phyloP scores from a whole-genome alignment of 2,797 vertebrate genomes.

The Gallirallus australis region DNA sequence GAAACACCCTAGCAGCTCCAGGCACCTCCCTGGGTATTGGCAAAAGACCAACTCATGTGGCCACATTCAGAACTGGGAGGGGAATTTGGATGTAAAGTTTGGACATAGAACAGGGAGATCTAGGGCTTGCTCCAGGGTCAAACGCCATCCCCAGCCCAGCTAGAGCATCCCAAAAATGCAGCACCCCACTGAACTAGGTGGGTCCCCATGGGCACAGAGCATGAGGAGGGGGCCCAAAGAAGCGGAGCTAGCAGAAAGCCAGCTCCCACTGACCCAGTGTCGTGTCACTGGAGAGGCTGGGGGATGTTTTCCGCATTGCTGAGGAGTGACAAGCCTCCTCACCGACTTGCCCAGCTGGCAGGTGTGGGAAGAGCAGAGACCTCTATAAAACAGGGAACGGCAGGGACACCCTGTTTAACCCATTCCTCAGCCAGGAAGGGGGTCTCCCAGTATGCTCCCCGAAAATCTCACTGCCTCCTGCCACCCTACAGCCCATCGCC shows the following conservation, averaged over 20 bases:
- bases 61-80: neutral
- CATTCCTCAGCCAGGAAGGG: neutral
- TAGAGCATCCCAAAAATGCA: neutral
- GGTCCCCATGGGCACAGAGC: neutral
- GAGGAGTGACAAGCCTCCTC: neutral
- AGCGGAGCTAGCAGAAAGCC: neutral
- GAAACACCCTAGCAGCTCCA: neutral
- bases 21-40: neutral
- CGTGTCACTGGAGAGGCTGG: neutral
- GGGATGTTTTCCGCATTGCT: constrained; percentile 29
- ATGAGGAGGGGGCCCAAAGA: neutral
- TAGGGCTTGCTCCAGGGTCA: neutral
- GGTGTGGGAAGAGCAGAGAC: rapidly evolving
- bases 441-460: neutral
- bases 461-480: neutral
- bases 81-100: neutral
- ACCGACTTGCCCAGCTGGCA: constrained; percentile 29
- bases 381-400: neutral
- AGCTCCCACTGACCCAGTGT: neutral
- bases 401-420: rapidly evolving
- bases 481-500: neutral
- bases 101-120: neutral
- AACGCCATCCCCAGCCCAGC: neutral
- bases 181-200: rapidly evolving
- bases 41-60: neutral